Evolutionary conservation across 1,140 invertebrate genomes (phyloP), one percentile per base, ranked within the genome.

Genomic region (Heliconius hewitsoni): DNA sequence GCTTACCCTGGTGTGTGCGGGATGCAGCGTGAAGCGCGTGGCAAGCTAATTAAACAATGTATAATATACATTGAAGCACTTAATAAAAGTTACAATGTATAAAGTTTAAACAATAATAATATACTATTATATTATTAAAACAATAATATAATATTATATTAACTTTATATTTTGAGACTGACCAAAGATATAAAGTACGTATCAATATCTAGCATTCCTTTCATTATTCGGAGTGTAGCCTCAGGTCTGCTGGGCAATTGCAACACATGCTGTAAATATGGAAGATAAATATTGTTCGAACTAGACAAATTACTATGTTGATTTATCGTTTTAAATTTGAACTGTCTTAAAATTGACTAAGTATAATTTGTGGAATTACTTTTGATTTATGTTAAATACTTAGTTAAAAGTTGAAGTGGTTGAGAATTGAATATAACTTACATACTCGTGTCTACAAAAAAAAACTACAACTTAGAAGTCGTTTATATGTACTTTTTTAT

Each of bases 231-330:
- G 27, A 66, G 60, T 66, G 60, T 66, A 66, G 23, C 23, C 60
- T 66, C 27, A 66, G 23, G 60, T 30, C 52, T 1, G 27, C 60
- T 66, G 23, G 27, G 23, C 60, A 30, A 30, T 76, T 76, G 39
- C 57, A 71, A 76, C 39, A 76, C 23, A 76, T 27, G 39, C 30
- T 76, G 34, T 76, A 76, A 76, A 76, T 71, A 60, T 46, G 18
- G 60, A n/a, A 70, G 74, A 76, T 76, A 76, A 70, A 76, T 76
- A 76, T 71, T 76, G 60, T 50, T 76, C 18, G 27, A 42, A 71
- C 42, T 34, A 27, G 74, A 76, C 60, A 76, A 70, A 76, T 76
- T 46, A 18, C 34, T 18, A 23, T 13, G 27, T 70, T 76, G 57
- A 70, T 76, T 76, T 39, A 76, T 76, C 13, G 27, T 66, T 66